Conservation (phyloP, 2,113 vertebrate species). For the Ramphastos sulfuratus region DNA sequence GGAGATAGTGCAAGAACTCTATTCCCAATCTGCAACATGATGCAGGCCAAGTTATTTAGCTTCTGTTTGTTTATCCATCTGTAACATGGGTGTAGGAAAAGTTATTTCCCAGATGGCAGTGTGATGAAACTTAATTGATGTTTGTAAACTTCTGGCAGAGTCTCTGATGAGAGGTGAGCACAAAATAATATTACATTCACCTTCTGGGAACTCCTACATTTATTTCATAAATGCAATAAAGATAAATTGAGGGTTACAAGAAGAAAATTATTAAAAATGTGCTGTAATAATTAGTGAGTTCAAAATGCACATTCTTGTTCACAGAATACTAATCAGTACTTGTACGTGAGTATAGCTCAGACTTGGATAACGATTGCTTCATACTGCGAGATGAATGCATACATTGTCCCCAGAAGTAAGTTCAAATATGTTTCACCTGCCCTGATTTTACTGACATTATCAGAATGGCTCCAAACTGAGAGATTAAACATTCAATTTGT, state of each 20-base stretch:
- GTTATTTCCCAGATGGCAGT: slow-evolving; percentile 58
- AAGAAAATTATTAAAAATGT: slow-evolving; percentile 45
- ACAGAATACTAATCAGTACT: slow-evolving; percentile 1
- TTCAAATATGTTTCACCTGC: neutral
- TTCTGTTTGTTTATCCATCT: slow-evolving; percentile 30
- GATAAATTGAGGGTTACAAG: slow-evolving; percentile 35
- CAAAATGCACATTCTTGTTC: neutral
- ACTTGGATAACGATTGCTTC: neutral
- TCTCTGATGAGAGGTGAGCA: slow-evolving; percentile 32
- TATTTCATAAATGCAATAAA: slow-evolving; percentile 56
- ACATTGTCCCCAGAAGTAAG: neutral
- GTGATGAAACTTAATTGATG: slow-evolving; percentile 40
- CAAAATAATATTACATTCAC: slow-evolving; percentile 51
- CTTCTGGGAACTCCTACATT: slow-evolving; percentile 17
- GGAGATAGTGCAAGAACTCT: neutral
- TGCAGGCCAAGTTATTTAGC: slow-evolving; percentile 7
- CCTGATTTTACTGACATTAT: neutral
- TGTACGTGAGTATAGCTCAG: neutral
- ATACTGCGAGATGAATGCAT: neutral
- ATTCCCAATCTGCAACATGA: neutral
- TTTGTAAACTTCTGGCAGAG: slow-evolving; percentile 40
- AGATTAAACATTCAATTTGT: neutral
- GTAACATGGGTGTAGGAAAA: slow-evolving; percentile 45
- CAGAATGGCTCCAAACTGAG: neutral
- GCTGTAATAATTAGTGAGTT: slow-evolving; percentile 40